phyloP scores from a whole-genome alignment of 2,797 vertebrate genomes.

The Sternarchorhynchus goeldii region DNA sequence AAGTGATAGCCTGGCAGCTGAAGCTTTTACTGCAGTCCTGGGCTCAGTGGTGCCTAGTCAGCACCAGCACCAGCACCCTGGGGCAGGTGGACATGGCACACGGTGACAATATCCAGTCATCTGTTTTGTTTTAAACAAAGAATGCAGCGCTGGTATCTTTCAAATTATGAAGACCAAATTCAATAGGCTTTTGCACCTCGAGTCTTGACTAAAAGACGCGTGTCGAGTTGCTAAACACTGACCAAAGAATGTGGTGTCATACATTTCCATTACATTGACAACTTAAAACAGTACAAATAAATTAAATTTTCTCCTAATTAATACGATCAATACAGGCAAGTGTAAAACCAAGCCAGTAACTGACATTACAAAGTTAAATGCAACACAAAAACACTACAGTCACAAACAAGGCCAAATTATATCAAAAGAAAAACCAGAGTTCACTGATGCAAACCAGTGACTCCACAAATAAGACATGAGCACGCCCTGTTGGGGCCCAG shows the following conservation, averaged over 20 bases:
- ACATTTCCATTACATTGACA: too few species aligned
- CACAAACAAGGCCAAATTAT: neutral
- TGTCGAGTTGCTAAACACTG: too few species aligned
- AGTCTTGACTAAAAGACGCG: too few species aligned
- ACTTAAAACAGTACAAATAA: too few species aligned
- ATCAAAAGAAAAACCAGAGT: neutral
- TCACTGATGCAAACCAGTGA: slow-evolving; percentile 29
- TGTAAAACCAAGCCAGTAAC: too few species aligned
- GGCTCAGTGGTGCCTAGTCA: neutral
- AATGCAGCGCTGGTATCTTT: too few species aligned
- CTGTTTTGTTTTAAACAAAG: neutral
- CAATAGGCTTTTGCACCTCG: neutral
- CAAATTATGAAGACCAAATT: neutral
- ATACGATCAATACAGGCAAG: too few species aligned
- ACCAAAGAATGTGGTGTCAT: too few species aligned
- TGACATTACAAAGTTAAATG: neutral
- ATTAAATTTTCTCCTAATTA: too few species aligned
- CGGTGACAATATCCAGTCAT: neutral
- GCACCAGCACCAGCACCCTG: slow-evolving; percentile 10
- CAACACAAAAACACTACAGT: neutral
- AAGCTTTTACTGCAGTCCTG: slow-evolving; percentile 50
- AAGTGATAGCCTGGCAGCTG: slow-evolving; percentile 64
- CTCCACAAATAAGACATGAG: slow-evolving; percentile 35
- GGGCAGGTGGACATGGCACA: too few species aligned
- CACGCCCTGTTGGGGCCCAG: slow-evolving; percentile 9